Percentiles rank a stretch among this genome's conserved stretches.
Evolutionary conservation across 2,113 vertebrate species (phyloP).

Genomic region (Falco punctatus): DNA sequence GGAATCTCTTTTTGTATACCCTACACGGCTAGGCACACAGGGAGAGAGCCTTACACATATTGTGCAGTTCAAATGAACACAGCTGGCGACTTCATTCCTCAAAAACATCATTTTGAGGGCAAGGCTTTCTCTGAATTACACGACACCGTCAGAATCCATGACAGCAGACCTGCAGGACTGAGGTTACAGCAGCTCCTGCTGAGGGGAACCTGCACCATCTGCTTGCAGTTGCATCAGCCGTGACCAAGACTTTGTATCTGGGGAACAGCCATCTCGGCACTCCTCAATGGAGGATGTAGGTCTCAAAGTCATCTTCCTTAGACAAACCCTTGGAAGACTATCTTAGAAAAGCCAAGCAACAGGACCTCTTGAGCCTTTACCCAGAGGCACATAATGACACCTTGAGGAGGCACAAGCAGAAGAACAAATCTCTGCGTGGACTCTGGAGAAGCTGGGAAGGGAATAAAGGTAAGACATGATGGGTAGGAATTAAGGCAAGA

Average conservation of each 20-base stretch:
- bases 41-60: neutral
- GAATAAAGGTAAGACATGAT: neutral
- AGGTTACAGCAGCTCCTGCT: neutral
- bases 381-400: neutral
- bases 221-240: fast-evolving
- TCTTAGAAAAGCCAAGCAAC: neutral
- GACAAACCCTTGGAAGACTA: neutral
- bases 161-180: fast-evolving
- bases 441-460: neutral
- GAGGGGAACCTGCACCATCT: neutral
- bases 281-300: neutral
- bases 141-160: fast-evolving
- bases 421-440: neutral
- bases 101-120: neutral
- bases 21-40: neutral
- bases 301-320: neutral
- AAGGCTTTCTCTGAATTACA: neutral
- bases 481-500: neutral
- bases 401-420: neutral
- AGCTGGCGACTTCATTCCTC: neutral
- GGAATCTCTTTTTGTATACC: neutral
- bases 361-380: fast-evolving
- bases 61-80: neutral
- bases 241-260: fast-evolving
- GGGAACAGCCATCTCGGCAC: fast-evolving